Percentiles rank a stretch among this genome's conserved stretches.
Evolutionary conservation across 2,113 vertebrate species (phyloP).

Genomic region (Ptyas mucosa): DNA sequence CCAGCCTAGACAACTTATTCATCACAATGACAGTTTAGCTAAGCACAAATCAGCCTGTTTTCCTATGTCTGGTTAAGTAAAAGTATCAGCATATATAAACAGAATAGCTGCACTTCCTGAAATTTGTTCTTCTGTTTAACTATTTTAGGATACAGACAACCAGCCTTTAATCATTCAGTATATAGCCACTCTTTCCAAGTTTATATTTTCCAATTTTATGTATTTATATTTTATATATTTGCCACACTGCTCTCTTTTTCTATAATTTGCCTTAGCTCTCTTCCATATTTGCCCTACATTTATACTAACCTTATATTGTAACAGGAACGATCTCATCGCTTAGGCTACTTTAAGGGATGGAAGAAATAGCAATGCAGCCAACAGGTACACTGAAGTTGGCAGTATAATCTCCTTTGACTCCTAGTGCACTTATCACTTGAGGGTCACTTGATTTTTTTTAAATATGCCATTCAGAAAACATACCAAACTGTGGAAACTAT

Average conservation of each 20-base stretch:
- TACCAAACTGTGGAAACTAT: neutral
- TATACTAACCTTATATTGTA: neutral
- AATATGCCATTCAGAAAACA: neutral
- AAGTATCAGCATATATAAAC: neutral
- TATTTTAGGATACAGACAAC: neutral
- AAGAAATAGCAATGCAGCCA: neutral
- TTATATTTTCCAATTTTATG: neutral
- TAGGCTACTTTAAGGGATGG: neutral
- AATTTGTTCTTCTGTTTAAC: neutral
- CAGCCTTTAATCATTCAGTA: neutral
- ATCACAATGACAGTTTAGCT: neutral
- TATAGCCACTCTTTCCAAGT: neutral
- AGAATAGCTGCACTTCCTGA: neutral
- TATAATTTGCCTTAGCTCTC: no score
- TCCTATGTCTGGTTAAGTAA: neutral
- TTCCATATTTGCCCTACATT: neutral
- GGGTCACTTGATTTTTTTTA: neutral
- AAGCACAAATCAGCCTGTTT: neutral
- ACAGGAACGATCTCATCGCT: neutral
- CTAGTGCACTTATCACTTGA: neutral
- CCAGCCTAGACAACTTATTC: slow-evolving; percentile 1
- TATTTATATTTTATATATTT: no score
- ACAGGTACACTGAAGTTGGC: neutral
- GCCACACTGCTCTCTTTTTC: neutral
- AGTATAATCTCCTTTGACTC: no score